Evolutionary conservation across 1,140 invertebrate species (phyloP), one percentile per base, ranked within the genome.

Genomic region (Euura lappo): DNA sequence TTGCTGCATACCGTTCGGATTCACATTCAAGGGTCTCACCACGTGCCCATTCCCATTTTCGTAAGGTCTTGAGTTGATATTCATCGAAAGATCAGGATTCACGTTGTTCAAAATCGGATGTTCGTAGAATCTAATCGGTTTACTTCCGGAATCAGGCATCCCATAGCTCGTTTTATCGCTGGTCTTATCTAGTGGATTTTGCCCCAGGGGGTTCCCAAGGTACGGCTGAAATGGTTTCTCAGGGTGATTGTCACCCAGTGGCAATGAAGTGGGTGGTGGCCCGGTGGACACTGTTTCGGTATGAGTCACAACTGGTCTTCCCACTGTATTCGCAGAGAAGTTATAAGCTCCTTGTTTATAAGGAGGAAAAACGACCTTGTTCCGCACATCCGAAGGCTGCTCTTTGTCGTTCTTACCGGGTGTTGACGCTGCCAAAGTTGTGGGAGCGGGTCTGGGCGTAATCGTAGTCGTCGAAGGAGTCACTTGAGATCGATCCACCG

Each of bases 1-100:
- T n/a, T 87, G 81, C 44, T 85, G 79, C 79, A 82, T 79, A 6
- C 83, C 74, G 47, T 85, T 84, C 0, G 83, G 84, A 51, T 85
- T 81, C 60, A 84, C 82, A 42, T 85, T 81, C 84, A 65, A 85
- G 85, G 10, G 69, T 45, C 64, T 72, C 51, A n/a, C 28, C 46
- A 65, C 44, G 4, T 69, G 42, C 65, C 64, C 43, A 7, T 44
- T 65, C n/a, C 44, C 44, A 44, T 44, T 68, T 28, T 42, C 67
- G 71, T 68, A 68, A 45, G 13, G 68, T 85, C 82, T 44, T 82
- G 79, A 74, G 76, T 79, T 71, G 77, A 83, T 47, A 76, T 78
- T n/a, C 3, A 8, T 44, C 47, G 71, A 44, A 66, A 83, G 83
- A 81, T 60, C 51, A 60, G 51, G 51, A 60, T 60, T 60, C n/a